Evolutionary conservation across 1,140 invertebrate species (phyloP), one percentile per base, ranked within the genome.

Genomic region (Rhopalosiphum maidis): DNA sequence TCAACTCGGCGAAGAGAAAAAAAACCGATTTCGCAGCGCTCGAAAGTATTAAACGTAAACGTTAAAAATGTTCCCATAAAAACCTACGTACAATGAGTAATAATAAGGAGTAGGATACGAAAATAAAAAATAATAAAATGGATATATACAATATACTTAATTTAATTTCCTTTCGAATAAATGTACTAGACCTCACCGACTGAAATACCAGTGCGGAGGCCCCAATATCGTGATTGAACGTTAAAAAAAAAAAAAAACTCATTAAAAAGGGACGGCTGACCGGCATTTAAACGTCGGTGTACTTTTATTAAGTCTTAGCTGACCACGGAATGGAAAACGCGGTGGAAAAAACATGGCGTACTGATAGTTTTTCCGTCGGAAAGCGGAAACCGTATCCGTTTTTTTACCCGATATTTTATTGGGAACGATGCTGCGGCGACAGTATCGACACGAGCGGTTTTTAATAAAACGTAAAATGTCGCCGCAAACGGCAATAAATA

Each of bases 211-310:
- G 30, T n/a, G 15, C 0, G 9, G n/a, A 35, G 60, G 11, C n/a
- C 15, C 15, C 6, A 77, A n/a, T n/a, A 77, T 5, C 15, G 35
- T 9, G 37, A 83, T 83, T 23, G 35, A 41, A 83, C 7, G 82
- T 37, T 83, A 41, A 37, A 60, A 82, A 82, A 83, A 83, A 83
- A 83, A 82, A 82, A 83, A 83, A 83, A 83, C 35, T 83, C n/a
- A 83, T 83, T 83, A 83, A 83, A 83, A 83, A 83, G 21, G 37
- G 35, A 83, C 35, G n/a, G 2, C 41, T 41, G 82, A n/a, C 0
- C 41, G 35, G 35, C 22, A 9, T 83, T 41, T 83, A 41, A 83
- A 37, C 35, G 82, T 8, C 82, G 35, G 35, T 4, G 82, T 18
- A 37, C 35, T 41, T 83, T 37, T 83, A 37, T 83, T 83, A 6